Base-by-base conservation (phyloP, 1,140 invertebrate species). In the Calephelis virginiensis region DNA sequence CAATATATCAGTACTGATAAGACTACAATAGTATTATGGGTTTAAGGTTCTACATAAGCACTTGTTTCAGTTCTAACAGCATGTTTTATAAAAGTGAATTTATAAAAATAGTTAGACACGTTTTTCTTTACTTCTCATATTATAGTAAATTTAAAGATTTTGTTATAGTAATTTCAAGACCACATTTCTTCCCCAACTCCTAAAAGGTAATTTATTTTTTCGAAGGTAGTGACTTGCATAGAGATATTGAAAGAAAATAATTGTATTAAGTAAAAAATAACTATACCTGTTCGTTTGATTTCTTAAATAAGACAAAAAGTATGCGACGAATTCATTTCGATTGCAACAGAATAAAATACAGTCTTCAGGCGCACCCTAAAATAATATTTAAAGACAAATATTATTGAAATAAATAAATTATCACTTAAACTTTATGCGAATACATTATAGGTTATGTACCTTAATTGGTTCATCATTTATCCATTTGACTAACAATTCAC, bases 281-380 rank as follows among this genome's bases (percentile, higher is more conserved):
- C 72, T 77, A 72, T 68, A 88, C 88, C 79, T 83, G 61, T 86
- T 81, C 50, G 85, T 90, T 63, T 90, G 88, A 65, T 67, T 81
- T 59, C 88, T 74, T 64, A 90, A 76, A 76, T 78, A 90, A 0
- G 86, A 81, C 37, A 90, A 77, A 73, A 90, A 90, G 73, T 82
- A 84, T 14, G 79, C 76, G 14, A 86, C 84, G 75, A 89, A 89
- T 68, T 88, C 86, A 48, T 78, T 83, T 64, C 75, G 85, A 72
- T 77, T 86, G 61, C 83, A 86, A 69, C 85, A 86, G 28, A 79
- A 67, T 64, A 89, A 73, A 61, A 85, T 76, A 75, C 83, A 83
- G 67, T 90, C 84, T 50, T 86, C 86, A 43, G 83, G 71, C 46
- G 75, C 75, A 46, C 76, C 81, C 87, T 90, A 71, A 71, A 88